These are phyloP conservation scores for Crenichthys baileyi DNA, from an alignment of 2,797 vertebrate genomes.

Conservation along the genomic window DNA sequence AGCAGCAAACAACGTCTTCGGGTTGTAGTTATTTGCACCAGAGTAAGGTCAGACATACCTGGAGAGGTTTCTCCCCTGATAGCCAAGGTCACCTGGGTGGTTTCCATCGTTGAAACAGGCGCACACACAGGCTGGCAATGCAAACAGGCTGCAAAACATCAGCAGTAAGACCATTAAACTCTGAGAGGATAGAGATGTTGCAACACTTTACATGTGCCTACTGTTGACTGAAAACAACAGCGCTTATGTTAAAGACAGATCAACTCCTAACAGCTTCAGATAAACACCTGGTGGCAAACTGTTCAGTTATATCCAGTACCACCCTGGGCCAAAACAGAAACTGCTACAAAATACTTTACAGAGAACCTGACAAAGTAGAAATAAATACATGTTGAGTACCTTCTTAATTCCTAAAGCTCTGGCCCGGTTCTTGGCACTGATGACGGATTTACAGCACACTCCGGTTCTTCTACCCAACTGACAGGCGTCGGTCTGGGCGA, in stretches of 20 bases:
- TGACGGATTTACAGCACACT: neutral
- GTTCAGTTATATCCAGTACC: neutral
- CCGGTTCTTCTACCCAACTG: slow-evolving; percentile 7
- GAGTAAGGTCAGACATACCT: slow-evolving; percentile 78
- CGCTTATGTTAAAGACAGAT: neutral
- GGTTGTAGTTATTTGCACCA: neutral
- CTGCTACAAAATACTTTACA: neutral
- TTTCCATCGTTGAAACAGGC: slow-evolving; percentile 82
- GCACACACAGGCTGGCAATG: neutral
- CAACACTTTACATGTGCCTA: neutral
- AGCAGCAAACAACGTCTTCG: neutral
- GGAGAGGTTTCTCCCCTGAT: slow-evolving; percentile 85
- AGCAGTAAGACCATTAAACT: neutral
- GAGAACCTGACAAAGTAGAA: too few species aligned
- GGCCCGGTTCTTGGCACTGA: neutral
- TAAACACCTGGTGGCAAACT: neutral
- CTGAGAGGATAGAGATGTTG: neutral
- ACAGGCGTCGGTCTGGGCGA: neutral
- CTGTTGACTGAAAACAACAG: neutral
- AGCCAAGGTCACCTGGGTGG: slow-evolving; percentile 84
- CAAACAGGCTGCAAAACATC: slow-evolving; percentile 45
- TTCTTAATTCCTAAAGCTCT: slow-evolving; percentile 3
- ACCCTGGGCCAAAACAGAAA: neutral
- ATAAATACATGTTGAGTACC: neutral
- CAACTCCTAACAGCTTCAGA: neutral